Conservation (phyloP, 2,797 vertebrate species). For the Poeciliopsis paucimaculata region DNA sequence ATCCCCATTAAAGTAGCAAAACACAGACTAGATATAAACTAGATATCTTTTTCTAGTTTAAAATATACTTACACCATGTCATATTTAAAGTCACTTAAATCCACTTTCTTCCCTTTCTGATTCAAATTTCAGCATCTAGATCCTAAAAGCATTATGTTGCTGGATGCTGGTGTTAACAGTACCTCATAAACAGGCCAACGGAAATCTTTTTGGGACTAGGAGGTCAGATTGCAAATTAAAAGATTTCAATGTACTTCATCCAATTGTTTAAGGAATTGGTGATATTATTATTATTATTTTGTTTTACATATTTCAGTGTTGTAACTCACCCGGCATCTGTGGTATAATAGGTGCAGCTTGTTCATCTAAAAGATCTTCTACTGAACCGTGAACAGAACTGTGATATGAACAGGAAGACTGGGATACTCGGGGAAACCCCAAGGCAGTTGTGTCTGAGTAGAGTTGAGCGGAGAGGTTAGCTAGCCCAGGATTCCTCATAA, state of each 20-base stretch:
- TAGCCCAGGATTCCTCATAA: slow-evolving; percentile 92
- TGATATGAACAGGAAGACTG: slow-evolving; percentile 84
- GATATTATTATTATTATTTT: not conserved
- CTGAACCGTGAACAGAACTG: slow-evolving; percentile 68
- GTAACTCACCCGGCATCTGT: slow-evolving; percentile 81
- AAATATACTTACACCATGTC: not conserved
- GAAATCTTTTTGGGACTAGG: not conserved
- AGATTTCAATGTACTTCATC: not conserved
- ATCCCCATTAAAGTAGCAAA: not conserved
- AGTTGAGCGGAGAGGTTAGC: slow-evolving; percentile 90
- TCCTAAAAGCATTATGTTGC: not conserved
- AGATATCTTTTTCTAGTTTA: not conserved
- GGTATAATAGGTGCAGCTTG: slow-evolving; percentile 86
- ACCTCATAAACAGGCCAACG: not conserved
- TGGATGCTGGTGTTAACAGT: not conserved
- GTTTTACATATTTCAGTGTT: not conserved
- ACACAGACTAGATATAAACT: no score
- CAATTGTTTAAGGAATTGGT: not conserved
- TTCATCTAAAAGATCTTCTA: slow-evolving; percentile 93
- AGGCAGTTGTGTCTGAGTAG: slow-evolving; percentile 90
- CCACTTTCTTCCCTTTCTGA: not conserved
- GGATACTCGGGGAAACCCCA: slow-evolving; percentile 86
- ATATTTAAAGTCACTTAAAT: not conserved
- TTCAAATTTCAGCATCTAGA: not conserved
- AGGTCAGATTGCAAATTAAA: not conserved